Base-by-base conservation (phyloP, 2,888 invertebrate species). In the Parochlus steinenii region DNA sequence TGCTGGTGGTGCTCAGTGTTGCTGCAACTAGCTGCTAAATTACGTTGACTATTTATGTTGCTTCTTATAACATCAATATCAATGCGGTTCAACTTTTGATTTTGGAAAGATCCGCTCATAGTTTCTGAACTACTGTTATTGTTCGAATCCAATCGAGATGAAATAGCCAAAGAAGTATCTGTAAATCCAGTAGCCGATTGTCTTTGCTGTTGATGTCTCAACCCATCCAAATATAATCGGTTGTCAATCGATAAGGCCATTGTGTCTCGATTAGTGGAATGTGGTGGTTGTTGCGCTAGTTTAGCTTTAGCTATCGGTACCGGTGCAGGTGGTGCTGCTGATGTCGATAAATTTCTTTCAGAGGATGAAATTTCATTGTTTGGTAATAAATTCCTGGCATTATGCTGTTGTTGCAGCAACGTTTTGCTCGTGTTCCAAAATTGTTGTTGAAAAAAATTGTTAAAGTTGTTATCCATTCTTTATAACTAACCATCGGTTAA, bases 181-280 rank as follows among this genome's bases (percentile, higher is more conserved):
- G 17, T 15, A 17, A 27, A 22, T 19, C 34, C 22, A 10, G n/a
- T n/a, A 17, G 16, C 12, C 12, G 25, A n/a, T 31, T 39, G 35
- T 24, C 23, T 27, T 19, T 37, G 37, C 16, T 32, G 25, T n/a
- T 31, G 27, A 6, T 37, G 31, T 27, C 36, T 19, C 14, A 39
- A 31, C 17, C 23, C 32, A 26, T 39, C 39, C 16, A 35, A 23
- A 31, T 35, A 31, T 15, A 31, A 18, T 28, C 39, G 39, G 35
- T 28, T 38, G 15, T 34, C 34, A 12, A 34, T 19, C 6, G 33
- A 25, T 10, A 25, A 16, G 8, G 33, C 16, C 5, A 17, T 28
- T 24, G 17, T n/a, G 25, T 33, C 33, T 16, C 33, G 26, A 19
- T 33, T 33, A 10, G 34, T 34, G 7, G 34, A 34, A n/a, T 34